A percentile compares a stretch with the other conserved stretches of the same genome.
Conservation (phyloP, 2,888 invertebrate genomes). For the Pyrrhosoma nymphula region DNA sequence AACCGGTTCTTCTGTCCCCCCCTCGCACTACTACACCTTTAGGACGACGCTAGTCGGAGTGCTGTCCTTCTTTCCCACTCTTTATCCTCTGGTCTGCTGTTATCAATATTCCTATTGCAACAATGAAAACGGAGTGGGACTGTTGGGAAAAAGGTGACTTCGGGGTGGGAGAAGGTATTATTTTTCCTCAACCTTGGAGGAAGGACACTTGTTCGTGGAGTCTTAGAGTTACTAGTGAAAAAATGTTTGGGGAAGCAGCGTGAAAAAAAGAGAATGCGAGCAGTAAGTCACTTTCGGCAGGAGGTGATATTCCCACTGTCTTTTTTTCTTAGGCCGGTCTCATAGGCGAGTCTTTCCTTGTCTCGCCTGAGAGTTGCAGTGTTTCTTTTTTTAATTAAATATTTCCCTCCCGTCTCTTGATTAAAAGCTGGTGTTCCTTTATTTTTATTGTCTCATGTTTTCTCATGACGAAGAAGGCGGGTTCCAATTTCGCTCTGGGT, state of each 20-base stretch:
- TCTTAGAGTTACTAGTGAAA: not conserved
- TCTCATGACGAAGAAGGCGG: not conserved
- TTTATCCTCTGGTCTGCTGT: not conserved
- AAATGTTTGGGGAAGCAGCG: not conserved
- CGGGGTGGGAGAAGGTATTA: not conserved
- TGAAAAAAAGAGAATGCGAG: not conserved
- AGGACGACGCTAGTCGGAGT: not conserved
- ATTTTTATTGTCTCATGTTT: not conserved
- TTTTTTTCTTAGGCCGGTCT: not conserved
- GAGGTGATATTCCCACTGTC: not conserved
- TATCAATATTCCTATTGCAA: not conserved
- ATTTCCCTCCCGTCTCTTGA: not conserved
- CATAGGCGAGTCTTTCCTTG: not conserved
- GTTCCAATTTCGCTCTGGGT: not conserved
- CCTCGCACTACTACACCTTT: not conserved
- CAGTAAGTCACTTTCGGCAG: not conserved
- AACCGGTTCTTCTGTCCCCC: not conserved
- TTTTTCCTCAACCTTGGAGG: not conserved
- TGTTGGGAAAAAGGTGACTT: not conserved
- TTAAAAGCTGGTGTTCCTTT: not conserved
- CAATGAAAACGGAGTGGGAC: not conserved
- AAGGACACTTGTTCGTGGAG: not conserved
- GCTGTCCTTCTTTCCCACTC: not conserved
- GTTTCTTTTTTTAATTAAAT: not conserved
- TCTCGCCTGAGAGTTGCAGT: not conserved